Conservation (phyloP, 2,797 vertebrate species). For the Catostomus latipinnis region DNA sequence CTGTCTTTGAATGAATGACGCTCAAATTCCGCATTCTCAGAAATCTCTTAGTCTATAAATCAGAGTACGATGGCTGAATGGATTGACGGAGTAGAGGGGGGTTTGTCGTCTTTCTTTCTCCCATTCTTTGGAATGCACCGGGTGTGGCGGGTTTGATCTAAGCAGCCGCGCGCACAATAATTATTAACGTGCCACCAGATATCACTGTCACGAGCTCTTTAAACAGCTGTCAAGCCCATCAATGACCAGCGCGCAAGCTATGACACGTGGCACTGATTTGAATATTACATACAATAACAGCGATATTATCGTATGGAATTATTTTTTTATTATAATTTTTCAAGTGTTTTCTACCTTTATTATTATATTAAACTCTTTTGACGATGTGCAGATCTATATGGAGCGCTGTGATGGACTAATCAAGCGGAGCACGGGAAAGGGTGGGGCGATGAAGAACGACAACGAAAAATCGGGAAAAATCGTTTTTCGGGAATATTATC, state of each 20-base stretch:
- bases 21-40: background rate
- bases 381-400: slow-evolving; percentile 10
- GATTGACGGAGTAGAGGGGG: slow-evolving; percentile 3
- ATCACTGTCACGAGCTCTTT: slow-evolving; percentile 40
- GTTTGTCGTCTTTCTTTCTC: slow-evolving; percentile 32
- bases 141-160: slow-evolving; percentile 62
- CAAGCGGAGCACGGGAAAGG: slow-evolving; percentile 15
- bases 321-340: background rate
- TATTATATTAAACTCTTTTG: background rate
- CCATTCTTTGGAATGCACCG: slow-evolving; percentile 61
- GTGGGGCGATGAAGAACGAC: slow-evolving; percentile 49
- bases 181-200: slow-evolving; percentile 8
- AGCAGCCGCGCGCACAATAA: slow-evolving; percentile 29
- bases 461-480: slow-evolving; percentile 29
- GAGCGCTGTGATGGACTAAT: background rate
- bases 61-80: background rate
- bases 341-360: background rate
- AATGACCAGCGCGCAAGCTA: background rate
- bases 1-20: background rate
- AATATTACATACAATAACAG: background rate
- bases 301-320: background rate
- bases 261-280: slow-evolving; percentile 12
- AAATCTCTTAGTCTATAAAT: slow-evolving; percentile 29
- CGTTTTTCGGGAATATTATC: too few species aligned
- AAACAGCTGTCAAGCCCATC: slow-evolving; percentile 36